These are phyloP conservation scores for Patella depressa DNA, from an alignment of 2,888 invertebrate species.

Conservation along the genomic window DNA sequence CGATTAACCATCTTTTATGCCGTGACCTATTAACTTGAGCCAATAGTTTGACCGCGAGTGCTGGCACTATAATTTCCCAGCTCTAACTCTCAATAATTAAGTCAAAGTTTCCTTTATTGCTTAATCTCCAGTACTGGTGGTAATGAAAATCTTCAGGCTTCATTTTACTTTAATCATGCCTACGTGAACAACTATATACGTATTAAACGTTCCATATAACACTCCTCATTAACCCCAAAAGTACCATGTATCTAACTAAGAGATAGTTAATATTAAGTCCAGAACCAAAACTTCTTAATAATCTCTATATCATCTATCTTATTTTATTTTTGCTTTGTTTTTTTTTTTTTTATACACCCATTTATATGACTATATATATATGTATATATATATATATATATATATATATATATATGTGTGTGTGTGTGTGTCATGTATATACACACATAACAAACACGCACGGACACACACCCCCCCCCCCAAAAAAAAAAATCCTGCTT, in stretches of 20 bases:
- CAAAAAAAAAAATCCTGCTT: no score
- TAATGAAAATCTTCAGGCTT: conserved; percentile 3
- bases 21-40: conserved; percentile 32
- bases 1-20: conserved; percentile 20
- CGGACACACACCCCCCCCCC: no score
- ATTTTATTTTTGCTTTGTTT: no score
- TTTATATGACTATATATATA: no score
- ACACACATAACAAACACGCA: no score
- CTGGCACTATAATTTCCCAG: conserved; percentile 53
- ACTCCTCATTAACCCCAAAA: conserved; percentile 3
- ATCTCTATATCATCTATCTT: no score
- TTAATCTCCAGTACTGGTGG: conserved; percentile 25
- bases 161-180: not conserved
- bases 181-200: not conserved
- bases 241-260: not conserved
- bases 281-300: not conserved
- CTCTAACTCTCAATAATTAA: conserved; percentile 8
- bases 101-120: conserved; percentile 12
- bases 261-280: conserved; percentile 13
- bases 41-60: conserved; percentile 54
- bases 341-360: no score
- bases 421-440: no score
- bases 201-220: not conserved
- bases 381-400: no score
- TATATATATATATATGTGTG: no score